Evolutionary conservation across 2,888 invertebrate species (phyloP), one percentile per base, ranked within the genome.

Genomic region (Calephelis perditalis): DNA sequence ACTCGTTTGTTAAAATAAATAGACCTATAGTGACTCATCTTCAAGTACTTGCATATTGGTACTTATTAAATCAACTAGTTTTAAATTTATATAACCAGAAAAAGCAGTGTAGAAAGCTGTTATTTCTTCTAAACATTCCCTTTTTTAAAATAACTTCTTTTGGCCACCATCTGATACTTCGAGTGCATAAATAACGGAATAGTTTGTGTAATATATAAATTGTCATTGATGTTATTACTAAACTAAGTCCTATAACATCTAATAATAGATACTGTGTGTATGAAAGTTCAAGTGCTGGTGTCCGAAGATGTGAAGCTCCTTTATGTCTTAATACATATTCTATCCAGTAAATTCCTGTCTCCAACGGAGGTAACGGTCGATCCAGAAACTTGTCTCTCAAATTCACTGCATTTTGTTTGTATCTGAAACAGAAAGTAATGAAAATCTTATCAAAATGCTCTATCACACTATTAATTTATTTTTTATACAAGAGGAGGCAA

Each of bases 311-410:
- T 1, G 75, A 67, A 0, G 92, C 92, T 0, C 92, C 92, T 61
- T 91, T 88, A 68, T 93, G 92, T 46, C 92, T 86, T 7, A 92
- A 76, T 0, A 93, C 91, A 67, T 94, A 93, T 74, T 94, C 94
- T 58, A 92, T 89, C 94, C 94, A 94, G 77, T 92, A 94, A 0
- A 93, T 79, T 0, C 92, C 92, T 36, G 91, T 92, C 40, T 94
- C 92, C 63, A 94, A 68, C 0, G 94, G 92, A 12, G 87, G 83
- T 71, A 91, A 73, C 0, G 92, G 92, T 36, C 94, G 82, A 71
- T 94, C 94, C 46, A 90, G 77, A 75, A 92, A 93, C 64, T 91
- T 82, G 55, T 84, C 81, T 58, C 90, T 88, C 59, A 92, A 71
- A 66, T 75, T 80, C 65, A 83, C 68, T 35, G 92, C 89, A 56